phyloP scores from a whole-genome alignment of 2,797 vertebrate genomes.

The Pipistrellus kuhlii region DNA sequence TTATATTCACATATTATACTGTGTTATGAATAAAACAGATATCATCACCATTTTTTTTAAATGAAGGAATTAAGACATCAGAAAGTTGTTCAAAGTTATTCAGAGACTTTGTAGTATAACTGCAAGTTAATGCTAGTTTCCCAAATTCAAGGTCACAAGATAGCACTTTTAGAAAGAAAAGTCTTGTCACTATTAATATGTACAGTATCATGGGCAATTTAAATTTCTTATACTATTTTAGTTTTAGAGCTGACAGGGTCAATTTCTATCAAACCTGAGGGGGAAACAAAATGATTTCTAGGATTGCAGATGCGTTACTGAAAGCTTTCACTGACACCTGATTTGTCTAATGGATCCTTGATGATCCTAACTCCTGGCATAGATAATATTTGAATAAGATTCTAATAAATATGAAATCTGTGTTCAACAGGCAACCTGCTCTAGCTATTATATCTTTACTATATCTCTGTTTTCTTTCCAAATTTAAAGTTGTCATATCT shows the following conservation, averaged over 20 bases:
- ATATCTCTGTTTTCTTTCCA: background rate
- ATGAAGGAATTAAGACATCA: background rate
- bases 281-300: conserved; percentile 9
- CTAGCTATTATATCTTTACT: background rate
- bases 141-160: conserved; percentile 47
- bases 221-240: conserved; percentile 17
- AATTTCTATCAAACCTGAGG: background rate
- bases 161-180: background rate
- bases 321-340: background rate
- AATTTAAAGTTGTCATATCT: background rate
- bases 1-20: background rate
- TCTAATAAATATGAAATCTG: conserved; percentile 7
- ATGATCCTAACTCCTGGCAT: background rate
- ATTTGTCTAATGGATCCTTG: background rate
- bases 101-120: background rate
- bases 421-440: background rate
- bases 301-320: background rate
- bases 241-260: background rate
- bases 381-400: background rate
- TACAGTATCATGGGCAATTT: conserved; percentile 13
- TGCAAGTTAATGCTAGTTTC: conserved; percentile 30
- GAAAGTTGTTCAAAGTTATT: background rate
- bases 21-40: background rate
- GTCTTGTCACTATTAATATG: background rate
- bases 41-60: background rate